Evolutionary conservation across 2,113 vertebrate species (phyloP).

Genomic region (Microtus ochrogaster): DNA sequence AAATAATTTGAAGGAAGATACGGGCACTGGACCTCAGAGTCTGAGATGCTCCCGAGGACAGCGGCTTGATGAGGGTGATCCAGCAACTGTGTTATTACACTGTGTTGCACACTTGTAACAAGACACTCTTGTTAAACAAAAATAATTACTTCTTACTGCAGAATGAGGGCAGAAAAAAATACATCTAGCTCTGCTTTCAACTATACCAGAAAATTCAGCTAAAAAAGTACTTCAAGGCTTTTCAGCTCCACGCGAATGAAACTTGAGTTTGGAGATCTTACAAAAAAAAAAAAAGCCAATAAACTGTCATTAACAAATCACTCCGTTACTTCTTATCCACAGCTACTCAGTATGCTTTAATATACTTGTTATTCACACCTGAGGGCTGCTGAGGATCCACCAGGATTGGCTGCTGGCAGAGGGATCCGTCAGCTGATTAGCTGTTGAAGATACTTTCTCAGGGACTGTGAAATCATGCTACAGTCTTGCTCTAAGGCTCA

Average conservation of each 20-base stretch:
- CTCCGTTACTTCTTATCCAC: neutral
- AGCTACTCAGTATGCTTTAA: neutral
- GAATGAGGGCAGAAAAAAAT: constrained; percentile 67
- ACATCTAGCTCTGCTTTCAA: constrained; percentile 64
- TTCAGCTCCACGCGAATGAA: constrained; percentile 66
- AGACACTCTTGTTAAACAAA: constrained; percentile 34
- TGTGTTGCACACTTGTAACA: constrained; percentile 59
- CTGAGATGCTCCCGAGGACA: neutral
- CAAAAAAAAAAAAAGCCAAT: constrained; percentile 78
- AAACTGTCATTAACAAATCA: neutral
- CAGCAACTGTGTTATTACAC: constrained; percentile 5
- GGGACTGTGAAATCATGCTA: neutral
- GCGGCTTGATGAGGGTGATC: neutral
- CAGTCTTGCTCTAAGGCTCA: neutral
- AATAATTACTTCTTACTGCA: constrained; percentile 52
- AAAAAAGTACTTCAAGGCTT: constrained; percentile 77
- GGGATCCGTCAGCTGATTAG: neutral
- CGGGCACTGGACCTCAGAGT: neutral
- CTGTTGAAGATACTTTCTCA: neutral
- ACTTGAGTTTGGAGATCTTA: constrained; percentile 77
- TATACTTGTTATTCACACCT: neutral
- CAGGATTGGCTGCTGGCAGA: neutral
- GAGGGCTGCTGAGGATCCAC: neutral
- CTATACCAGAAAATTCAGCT: constrained; percentile 77
- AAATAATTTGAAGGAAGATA: neutral